Evolutionary conservation across 2,113 vertebrate genomes (phyloP).

Genomic region (Brachyhypopomus gauderio): DNA sequence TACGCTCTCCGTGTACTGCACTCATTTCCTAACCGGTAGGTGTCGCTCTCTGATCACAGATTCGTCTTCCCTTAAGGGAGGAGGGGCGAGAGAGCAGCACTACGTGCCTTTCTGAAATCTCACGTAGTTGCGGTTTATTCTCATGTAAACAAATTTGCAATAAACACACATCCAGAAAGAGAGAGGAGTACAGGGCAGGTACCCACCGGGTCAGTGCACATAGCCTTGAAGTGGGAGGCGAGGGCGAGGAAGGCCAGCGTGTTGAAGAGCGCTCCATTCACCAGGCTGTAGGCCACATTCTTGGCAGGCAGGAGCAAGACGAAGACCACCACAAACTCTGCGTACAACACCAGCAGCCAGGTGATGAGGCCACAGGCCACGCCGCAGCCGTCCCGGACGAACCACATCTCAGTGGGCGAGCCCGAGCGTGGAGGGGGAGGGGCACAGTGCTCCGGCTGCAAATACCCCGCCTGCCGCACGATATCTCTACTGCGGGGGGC

Average conservation of each 20-base stretch:
- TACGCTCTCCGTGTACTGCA: too few species aligned
- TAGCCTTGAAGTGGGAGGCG: constrained; percentile 91
- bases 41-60: too few species aligned
- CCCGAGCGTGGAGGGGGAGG: constrained; percentile 79
- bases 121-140: too few species aligned
- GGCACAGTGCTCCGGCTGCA: constrained; percentile 89
- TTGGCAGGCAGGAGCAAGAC: constrained; percentile 92
- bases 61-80: too few species aligned
- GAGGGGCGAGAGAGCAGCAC: too few species aligned
- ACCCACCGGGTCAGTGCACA: constrained; percentile 98
- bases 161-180: too few species aligned
- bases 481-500: constrained; percentile 90
- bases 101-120: too few species aligned
- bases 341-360: constrained; percentile 95
- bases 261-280: constrained; percentile 93
- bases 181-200: too few species aligned
- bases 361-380: constrained; percentile 93
- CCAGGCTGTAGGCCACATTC: constrained; percentile 84
- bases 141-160: too few species aligned
- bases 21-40: too few species aligned
- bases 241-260: constrained; percentile 90
- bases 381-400: constrained; percentile 95
- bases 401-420: constrained; percentile 87
- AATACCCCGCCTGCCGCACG: constrained; percentile 92
- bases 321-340: constrained; percentile 96